These are phyloP conservation scores for Fregata magnificens DNA, from an alignment of 2,113 vertebrate species.

Conservation along the genomic window DNA sequence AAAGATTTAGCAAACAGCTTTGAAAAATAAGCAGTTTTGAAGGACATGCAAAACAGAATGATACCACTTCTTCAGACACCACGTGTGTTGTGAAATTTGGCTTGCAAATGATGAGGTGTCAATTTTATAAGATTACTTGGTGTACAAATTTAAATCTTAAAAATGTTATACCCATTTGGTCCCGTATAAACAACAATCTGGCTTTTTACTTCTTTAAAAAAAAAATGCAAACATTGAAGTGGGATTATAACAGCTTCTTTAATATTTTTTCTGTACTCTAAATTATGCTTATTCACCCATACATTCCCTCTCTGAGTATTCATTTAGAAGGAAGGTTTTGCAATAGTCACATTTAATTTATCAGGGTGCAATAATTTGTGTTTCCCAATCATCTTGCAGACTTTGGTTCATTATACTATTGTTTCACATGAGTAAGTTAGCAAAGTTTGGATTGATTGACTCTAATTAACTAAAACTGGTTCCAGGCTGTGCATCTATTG, in stretches of 20 bases:
- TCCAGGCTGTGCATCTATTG: conserved; percentile 99
- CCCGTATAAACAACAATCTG: background rate
- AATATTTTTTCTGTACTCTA: conserved; percentile 71
- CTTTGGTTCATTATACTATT: conserved; percentile 99
- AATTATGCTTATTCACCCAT: conserved; percentile 80
- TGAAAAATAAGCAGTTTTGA: background rate
- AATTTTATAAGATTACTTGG: background rate
- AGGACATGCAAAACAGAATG: background rate
- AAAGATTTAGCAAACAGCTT: background rate
- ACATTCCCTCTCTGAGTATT: conserved; percentile 70
- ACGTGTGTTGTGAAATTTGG: background rate
- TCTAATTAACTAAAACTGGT: conserved; percentile 99
- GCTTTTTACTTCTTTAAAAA: conserved; percentile 45
- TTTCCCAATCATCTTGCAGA: conserved; percentile 99
- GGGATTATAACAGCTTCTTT: conserved; percentile 59
- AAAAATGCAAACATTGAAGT: conserved; percentile 46
- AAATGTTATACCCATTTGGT: background rate
- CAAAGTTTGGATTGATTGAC: conserved; percentile 99
- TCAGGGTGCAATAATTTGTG: conserved; percentile 97
- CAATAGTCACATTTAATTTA: conserved; percentile 87
- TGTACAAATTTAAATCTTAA: background rate
- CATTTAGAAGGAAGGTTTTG: conserved; percentile 79
- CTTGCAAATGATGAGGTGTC: background rate
- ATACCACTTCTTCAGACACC: background rate
- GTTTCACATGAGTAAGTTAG: conserved; percentile 99